Conservation (phyloP, 2,888 invertebrate genomes). For the Pemphredon lugubris region DNA sequence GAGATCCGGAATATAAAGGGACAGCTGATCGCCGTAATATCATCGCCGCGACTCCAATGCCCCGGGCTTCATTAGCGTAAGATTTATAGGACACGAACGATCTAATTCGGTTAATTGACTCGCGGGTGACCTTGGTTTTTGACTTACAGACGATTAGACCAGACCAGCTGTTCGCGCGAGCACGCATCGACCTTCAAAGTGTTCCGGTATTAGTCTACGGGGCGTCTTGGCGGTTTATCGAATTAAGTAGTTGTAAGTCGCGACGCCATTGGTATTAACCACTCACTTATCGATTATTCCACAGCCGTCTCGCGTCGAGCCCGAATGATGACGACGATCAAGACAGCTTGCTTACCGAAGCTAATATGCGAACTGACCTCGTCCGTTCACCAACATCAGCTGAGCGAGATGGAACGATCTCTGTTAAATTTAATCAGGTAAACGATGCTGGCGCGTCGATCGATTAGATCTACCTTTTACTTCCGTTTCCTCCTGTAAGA, state of each 20-base stretch:
- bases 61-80: too few relatives aligned
- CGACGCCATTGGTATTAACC: not conserved
- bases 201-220: not conserved
- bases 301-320: slow-evolving; percentile 80
- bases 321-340: slow-evolving; percentile 83
- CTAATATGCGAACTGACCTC: slow-evolving; percentile 86
- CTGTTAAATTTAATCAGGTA: slow-evolving; percentile 85
- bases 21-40: too few relatives aligned
- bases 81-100: too few relatives aligned
- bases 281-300: slow-evolving; percentile 45
- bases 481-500: too few relatives aligned
- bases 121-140: slow-evolving; percentile 19
- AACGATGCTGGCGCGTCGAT: slow-evolving; percentile 41
- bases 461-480: too few relatives aligned
- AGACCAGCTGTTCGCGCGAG: slow-evolving; percentile 36
- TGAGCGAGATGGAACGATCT: slow-evolving; percentile 85
- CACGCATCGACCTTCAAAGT: slow-evolving; percentile 18
- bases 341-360: slow-evolving; percentile 85
- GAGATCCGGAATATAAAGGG: too few relatives aligned
- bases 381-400: slow-evolving; percentile 83
- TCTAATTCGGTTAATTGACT: not conserved
- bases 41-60: too few relatives aligned
- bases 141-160: slow-evolving; percentile 50
- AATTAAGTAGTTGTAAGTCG: not conserved
- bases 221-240: not conserved